Evolutionary conservation across 1,140 invertebrate species (phyloP).

Genomic region (Hylaeus volcanicus): DNA sequence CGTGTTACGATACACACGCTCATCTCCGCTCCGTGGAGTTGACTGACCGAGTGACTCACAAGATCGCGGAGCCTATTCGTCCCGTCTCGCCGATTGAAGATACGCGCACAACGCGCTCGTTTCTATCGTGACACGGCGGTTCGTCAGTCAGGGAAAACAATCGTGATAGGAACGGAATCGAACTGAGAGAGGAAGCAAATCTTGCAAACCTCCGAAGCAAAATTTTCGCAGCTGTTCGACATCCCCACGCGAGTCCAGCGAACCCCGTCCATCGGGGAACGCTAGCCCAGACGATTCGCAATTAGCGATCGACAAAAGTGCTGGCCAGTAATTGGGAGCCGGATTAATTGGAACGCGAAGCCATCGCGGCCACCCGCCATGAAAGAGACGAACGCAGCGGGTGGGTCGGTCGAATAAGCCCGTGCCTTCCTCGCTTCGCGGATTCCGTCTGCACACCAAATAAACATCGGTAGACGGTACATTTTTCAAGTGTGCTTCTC

Average conservation of each 20-base stretch:
- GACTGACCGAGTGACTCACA: conserved; percentile 61
- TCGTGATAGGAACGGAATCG: neutral
- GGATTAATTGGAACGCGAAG: conserved; percentile 48
- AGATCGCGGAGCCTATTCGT: conserved; percentile 28
- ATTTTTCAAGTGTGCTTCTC: too few relatives aligned
- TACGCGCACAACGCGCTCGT: conserved; percentile 20
- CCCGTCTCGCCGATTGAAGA: conserved; percentile 26
- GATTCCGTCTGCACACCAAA: neutral
- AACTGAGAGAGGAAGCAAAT: too few relatives aligned
- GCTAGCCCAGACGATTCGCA: conserved; percentile 6
- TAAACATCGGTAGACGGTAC: too few relatives aligned
- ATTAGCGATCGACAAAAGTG: conserved; percentile 41
- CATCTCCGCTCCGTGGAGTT: conserved; percentile 40
- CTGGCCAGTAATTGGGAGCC: conserved; percentile 23
- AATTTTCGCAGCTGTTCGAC: neutral
- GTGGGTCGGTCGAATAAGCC: conserved; percentile 26
- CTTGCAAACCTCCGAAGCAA: too few relatives aligned
- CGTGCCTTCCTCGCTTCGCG: conserved; percentile 22
- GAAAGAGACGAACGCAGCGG: conserved; percentile 36
- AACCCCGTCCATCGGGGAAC: neutral
- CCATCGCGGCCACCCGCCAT: conserved; percentile 26
- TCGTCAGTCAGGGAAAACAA: neutral
- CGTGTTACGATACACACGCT: conserved; percentile 22
- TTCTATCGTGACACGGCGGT: neutral
- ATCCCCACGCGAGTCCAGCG: conserved; percentile 6